Evolutionary conservation across 2,113 vertebrate genomes (phyloP).

Genomic region (Dermatemys mawii): DNA sequence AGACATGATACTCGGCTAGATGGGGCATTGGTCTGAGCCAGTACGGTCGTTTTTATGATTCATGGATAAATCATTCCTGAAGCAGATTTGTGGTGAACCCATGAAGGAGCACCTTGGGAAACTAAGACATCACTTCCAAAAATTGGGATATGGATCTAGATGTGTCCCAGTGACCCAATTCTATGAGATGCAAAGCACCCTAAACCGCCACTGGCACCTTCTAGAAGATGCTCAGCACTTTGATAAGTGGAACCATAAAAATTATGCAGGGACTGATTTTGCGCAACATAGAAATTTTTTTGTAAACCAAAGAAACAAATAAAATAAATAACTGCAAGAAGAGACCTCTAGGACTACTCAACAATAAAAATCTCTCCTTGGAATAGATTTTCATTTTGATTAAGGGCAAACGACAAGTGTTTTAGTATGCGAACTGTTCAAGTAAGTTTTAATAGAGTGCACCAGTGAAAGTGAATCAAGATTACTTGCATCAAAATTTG

Average conservation of each 20-base stretch:
- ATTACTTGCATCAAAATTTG: slow-evolving; percentile 81
- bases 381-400: slow-evolving; percentile 25
- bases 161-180: neutral
- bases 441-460: slow-evolving; percentile 91
- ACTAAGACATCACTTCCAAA: neutral
- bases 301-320: neutral
- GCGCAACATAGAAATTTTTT: accelerated
- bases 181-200: neutral
- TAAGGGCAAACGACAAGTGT: slow-evolving; percentile 77
- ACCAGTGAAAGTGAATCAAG: slow-evolving; percentile 84
- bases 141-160: neutral
- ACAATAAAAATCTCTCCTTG: neutral
- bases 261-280: neutral
- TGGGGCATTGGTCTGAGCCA: neutral
- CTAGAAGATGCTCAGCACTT: neutral
- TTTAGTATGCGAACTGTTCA: slow-evolving; percentile 86
- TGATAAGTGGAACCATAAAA: neutral
- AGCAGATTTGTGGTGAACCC: neutral
- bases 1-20: accelerated
- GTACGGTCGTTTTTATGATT: neutral
- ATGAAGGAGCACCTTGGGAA: neutral
- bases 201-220: neutral
- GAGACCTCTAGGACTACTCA: neutral
- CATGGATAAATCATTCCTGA: accelerated
- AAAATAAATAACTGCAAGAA: neutral